Base-by-base conservation (phyloP, 2,888 invertebrate species). In the Myopa testacea region DNA sequence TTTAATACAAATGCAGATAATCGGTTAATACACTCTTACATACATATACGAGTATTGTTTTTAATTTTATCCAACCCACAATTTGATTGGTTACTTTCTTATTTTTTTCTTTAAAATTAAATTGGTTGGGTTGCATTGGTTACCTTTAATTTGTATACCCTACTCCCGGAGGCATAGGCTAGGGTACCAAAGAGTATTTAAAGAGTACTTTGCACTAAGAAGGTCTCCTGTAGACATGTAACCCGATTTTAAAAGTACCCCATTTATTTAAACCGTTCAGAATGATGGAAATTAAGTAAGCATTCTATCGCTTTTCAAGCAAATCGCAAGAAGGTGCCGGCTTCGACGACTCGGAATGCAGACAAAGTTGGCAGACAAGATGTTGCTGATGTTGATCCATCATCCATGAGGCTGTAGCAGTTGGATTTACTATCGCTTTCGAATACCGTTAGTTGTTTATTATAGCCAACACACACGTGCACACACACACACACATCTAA, bases 381-480 rank as follows among this genome's bases (percentile, higher is more conserved):
- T 4, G 26, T 58, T 58, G 58, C 5, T 58, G 58, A 5, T 62
- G 4, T 65, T 65, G 65, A 34, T 65, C 37, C 37, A 38, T 38
- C 37, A 38, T 26, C 6, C 38, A 4, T 8, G 6, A 8, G 37
- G 38, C 16, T 65, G 14, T 14, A 38, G 34, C 34, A 38, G 26
- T 26, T 65, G 37, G 38, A 65, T 65, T 65, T 65, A 74, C 74
- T 74, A 65, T 74, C 74, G 74, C 74, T 74, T 74, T 74, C 74
- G 65, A 37, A 74, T 74, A 74, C 62, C 74, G 74, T 74, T 74
- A 74, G 4, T 74, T 62, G 50, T 16, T 50, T 38, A 38, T 65
- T 38, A 14, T 6, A 65, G 12, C 7, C 38, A 55, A 5, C 65
- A 65, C 38, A 12, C 10, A 65, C 37, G 34, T 37, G 34, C 16